A percentile compares a stretch with the other conserved stretches of the same genome.
phyloP scores from a whole-genome alignment of 2,888 invertebrate species.

The Electrophaes corylata region DNA sequence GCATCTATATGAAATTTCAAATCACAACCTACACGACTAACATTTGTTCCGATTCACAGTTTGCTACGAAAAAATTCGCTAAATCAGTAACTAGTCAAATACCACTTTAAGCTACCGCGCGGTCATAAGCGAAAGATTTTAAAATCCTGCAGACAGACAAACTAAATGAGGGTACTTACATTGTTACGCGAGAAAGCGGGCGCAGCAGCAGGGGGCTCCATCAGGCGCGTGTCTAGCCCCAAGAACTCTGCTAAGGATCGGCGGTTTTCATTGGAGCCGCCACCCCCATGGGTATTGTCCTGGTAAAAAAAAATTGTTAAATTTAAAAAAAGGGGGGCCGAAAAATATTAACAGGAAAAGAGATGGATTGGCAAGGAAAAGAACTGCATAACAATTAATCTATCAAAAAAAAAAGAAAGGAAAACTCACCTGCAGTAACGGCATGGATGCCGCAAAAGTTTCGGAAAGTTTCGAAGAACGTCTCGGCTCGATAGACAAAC shows the following conservation, averaged over 20 bases:
- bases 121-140: no score
- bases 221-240: slow-evolving; percentile 51
- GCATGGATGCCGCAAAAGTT: slow-evolving; percentile 68
- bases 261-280: slow-evolving; percentile 63
- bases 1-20: no score
- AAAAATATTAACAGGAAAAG: neutral
- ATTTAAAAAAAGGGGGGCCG: neutral
- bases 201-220: slow-evolving; percentile 51
- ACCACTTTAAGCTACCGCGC: no score
- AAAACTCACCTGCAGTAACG: slow-evolving; percentile 70
- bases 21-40: no score
- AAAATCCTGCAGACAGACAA: neutral
- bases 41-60: no score
- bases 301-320: slow-evolving; percentile 33
- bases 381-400: neutral
- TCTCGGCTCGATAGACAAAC: slow-evolving; percentile 43
- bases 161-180: slow-evolving; percentile 53
- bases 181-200: slow-evolving; percentile 47
- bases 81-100: no score
- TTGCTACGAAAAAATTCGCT: no score
- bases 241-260: slow-evolving; percentile 66
- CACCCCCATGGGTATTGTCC: slow-evolving; percentile 65
- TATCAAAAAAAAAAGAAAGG: neutral
- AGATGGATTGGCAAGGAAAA: no score
- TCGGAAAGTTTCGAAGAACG: slow-evolving; percentile 51